Evolutionary conservation across 2,888 invertebrate species (phyloP), one percentile per base, ranked within the genome.

Genomic region (Calameuta pallipes): DNA sequence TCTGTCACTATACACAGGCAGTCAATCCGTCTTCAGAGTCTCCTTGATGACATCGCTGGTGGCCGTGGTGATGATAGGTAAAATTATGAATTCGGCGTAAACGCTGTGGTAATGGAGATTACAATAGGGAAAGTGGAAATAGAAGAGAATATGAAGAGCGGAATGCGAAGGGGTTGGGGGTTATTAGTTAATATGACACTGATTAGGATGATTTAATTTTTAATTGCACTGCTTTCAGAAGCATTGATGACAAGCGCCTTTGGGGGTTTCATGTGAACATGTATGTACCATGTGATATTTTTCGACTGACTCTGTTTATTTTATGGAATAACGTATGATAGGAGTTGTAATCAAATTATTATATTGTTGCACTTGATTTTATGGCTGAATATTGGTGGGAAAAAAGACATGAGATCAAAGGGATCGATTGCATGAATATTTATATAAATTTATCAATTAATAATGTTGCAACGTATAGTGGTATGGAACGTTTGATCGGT

Each of bases 11-110:
- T 15, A 23, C 56, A 9, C 23, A 86, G 86, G 86, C 33, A 80
- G 83, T 69, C 79, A 81, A 70, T 80, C 85, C 31, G 73, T 80
- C 75, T 41, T 82, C 56, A 73, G 77, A 30, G 33, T 81, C 73
- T 81, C 80, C 35, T 74, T 76, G 34, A 75, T 69, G 70, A 68
- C 78, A 69, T 69, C 85, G 1, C 74, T 85, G 75, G 33, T 74
- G 41, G 41, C 75, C 41, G 74, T 80, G 69, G 56, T 80, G 41
- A 23, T 82, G 23, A 79, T 81, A 76, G 81, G 74, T 79, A 83
- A 75, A 74, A 56, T 83, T 23, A 80, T 56, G 23, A 56, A 56
- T 56, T 23, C 23, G 56, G 56, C 56, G 56, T 56, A 56, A 56
- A 56, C 56, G 56, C 23, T 23, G 56, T 56, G 15, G 56, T 9